A percentile compares a stretch with the other conserved stretches of the same genome.
phyloP scores from a whole-genome alignment of 2,888 invertebrate genomes.

The Mythimna ferrago region DNA sequence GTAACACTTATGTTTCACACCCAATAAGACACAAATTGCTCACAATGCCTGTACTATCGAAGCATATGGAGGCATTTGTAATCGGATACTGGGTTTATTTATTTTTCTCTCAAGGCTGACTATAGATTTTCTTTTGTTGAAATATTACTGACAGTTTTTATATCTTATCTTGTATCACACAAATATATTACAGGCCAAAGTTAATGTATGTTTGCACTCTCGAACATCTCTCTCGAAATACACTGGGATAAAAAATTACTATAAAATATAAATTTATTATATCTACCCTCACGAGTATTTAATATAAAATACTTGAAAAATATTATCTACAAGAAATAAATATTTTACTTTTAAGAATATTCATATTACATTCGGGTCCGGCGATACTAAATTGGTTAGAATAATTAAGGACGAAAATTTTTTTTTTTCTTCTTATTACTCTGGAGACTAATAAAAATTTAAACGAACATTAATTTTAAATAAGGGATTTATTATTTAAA shows the following conservation, averaged over 20 bases:
- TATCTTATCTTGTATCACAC: background rate
- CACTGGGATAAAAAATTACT: too few relatives aligned
- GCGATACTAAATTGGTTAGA: background rate
- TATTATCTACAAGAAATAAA: background rate
- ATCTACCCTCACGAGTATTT: background rate
- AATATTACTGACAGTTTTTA: background rate
- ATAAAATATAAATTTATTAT: slow-evolving; percentile 15
- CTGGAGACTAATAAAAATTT: slow-evolving; percentile 2
- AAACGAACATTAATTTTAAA: background rate
- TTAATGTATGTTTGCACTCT: too few relatives aligned
- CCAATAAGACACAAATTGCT: slow-evolving; percentile 25
- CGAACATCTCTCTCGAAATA: too few relatives aligned
- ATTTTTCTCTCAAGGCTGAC: background rate
- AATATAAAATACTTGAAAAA: background rate
- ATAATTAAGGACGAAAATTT: slow-evolving; percentile 11
- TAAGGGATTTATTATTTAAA: background rate
- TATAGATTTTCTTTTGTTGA: slow-evolving; percentile 1
- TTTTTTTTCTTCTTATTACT: slow-evolving; percentile 10
- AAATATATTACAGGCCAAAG: too few relatives aligned
- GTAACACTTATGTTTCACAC: slow-evolving; percentile 8
- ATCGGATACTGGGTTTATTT: background rate
- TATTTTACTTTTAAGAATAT: background rate
- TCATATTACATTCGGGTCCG: background rate
- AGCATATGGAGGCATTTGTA: background rate
- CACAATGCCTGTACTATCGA: slow-evolving; percentile 4